Conservation (phyloP, 2,113 vertebrate genomes). For the Salminus brasiliensis region DNA sequence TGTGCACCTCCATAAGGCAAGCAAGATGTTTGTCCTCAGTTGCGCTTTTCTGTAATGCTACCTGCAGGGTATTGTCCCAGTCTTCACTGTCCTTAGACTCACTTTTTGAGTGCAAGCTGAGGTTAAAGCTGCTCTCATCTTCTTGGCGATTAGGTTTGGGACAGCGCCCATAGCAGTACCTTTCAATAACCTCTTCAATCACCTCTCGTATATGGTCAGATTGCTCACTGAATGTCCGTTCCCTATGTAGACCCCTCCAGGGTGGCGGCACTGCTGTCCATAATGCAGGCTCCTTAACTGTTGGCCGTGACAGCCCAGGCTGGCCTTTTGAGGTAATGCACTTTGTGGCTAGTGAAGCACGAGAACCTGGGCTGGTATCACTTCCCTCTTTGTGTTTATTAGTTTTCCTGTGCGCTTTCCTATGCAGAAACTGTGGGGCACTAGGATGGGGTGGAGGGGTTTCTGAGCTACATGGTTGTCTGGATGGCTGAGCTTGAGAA, state of each 20-base stretch:
- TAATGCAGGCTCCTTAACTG: background rate
- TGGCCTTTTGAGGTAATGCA: conserved; percentile 39
- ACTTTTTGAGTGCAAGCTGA: conserved; percentile 70
- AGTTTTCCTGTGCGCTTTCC: conserved; percentile 75
- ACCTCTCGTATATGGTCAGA: conserved; percentile 64
- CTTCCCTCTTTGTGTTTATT: conserved; percentile 65
- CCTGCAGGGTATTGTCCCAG: conserved; percentile 79
- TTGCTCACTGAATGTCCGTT: conserved; percentile 52
- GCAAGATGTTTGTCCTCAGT: conserved; percentile 67
- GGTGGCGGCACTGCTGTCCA: conserved; percentile 18
- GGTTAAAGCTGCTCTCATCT: conserved; percentile 76
- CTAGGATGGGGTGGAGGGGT: conserved; percentile 21
- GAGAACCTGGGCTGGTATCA: conserved; percentile 40
- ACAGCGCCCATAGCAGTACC: conserved; percentile 69
- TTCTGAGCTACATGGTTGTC: background rate
- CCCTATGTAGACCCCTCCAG: conserved; percentile 52
- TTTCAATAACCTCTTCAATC: conserved; percentile 82
- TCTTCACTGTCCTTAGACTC: conserved; percentile 71
- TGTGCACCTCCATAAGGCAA: conserved; percentile 73
- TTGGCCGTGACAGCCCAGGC: background rate
- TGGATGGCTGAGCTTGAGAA: conserved; percentile 30
- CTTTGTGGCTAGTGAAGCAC: conserved; percentile 13
- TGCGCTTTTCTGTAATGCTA: conserved; percentile 62
- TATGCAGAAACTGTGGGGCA: conserved; percentile 49
- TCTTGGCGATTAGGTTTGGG: conserved; percentile 55